A percentile compares a stretch with the other conserved stretches of the same genome.
Evolutionary conservation across 2,797 vertebrate genomes (phyloP).

Genomic region (Sternarchorhynchus goeldii): DNA sequence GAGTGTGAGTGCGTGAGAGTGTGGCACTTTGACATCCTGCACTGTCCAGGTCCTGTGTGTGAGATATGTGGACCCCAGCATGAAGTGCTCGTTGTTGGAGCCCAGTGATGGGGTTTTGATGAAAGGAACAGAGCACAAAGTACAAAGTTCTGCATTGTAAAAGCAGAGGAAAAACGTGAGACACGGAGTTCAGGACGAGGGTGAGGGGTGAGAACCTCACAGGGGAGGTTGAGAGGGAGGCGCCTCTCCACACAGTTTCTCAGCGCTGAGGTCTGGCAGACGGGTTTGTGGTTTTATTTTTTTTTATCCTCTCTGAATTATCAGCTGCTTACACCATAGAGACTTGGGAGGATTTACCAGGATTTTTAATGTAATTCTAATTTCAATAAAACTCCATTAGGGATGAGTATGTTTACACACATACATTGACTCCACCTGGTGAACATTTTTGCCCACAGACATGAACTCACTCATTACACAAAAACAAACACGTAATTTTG

Average conservation of each 20-base stretch:
- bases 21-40: too few relatives aligned
- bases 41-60: conserved; percentile 1
- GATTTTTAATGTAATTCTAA: too few relatives aligned
- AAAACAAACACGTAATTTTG: too few relatives aligned
- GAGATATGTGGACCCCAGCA: conserved; percentile 42
- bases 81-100: conserved; percentile 49
- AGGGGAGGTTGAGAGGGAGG: conserved; percentile 17
- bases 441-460: too few relatives aligned
- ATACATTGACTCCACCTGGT: too few relatives aligned
- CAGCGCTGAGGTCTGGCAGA: conserved; percentile 26
- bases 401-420: too few relatives aligned
- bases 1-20: conserved; percentile 7
- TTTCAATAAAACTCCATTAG: too few relatives aligned
- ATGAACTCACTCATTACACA: too few relatives aligned
- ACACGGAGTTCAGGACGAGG: conserved; percentile 16
- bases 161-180: conserved; percentile 26
- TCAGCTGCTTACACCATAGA: neutral
- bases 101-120: conserved; percentile 32
- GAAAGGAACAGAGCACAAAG: conserved; percentile 26
- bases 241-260: conserved; percentile 40
- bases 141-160: conserved; percentile 42
- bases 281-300: conserved; percentile 8
- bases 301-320: neutral
- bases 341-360: neutral
- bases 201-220: conserved; percentile 32